A percentile compares a stretch with the other conserved stretches of the same genome.
These are phyloP conservation scores for Drosophila mimetica DNA, from an alignment of 2,888 invertebrate genomes.

Conservation along the genomic window DNA sequence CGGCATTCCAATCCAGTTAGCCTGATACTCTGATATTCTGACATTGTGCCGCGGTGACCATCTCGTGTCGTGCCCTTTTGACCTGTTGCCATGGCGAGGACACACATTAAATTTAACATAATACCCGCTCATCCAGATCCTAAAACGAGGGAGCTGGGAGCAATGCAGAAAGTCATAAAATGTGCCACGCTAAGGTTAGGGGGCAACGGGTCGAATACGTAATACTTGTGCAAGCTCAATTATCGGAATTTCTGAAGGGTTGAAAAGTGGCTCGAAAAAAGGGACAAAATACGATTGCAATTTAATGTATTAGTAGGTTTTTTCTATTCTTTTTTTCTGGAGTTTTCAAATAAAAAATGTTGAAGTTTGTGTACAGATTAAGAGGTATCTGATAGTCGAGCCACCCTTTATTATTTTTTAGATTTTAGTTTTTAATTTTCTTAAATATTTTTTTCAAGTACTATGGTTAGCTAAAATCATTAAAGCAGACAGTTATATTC, in stretches of 20 bases:
- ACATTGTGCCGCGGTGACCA: not conserved
- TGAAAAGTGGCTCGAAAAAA: not conserved
- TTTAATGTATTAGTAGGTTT: not conserved
- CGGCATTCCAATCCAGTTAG: conserved; percentile 2
- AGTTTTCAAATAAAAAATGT: too few relatives aligned
- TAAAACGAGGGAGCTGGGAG: not conserved
- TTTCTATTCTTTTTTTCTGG: too few relatives aligned
- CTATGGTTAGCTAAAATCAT: too few relatives aligned
- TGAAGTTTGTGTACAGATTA: too few relatives aligned
- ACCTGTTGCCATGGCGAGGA: conserved; percentile 64
- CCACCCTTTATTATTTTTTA: too few relatives aligned
- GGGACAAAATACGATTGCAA: not conserved
- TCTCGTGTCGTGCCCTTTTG: conserved; percentile 28
- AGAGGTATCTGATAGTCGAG: too few relatives aligned
- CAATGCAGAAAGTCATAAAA: conserved; percentile 8
- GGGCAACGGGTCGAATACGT: conserved; percentile 8
- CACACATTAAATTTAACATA: conserved; percentile 64
- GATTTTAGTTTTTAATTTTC: too few relatives aligned
- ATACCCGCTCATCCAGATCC: conserved; percentile 32
- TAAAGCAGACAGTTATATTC: too few relatives aligned
- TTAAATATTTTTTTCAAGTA: too few relatives aligned
- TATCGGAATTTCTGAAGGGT: not conserved
- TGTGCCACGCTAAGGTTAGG: not conserved
- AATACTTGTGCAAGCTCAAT: not conserved
- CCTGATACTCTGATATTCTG: not conserved